Percentiles rank a stretch among this genome's conserved stretches.
Conservation (phyloP, 1,140 invertebrate genomes). For the Pinna nobilis region DNA sequence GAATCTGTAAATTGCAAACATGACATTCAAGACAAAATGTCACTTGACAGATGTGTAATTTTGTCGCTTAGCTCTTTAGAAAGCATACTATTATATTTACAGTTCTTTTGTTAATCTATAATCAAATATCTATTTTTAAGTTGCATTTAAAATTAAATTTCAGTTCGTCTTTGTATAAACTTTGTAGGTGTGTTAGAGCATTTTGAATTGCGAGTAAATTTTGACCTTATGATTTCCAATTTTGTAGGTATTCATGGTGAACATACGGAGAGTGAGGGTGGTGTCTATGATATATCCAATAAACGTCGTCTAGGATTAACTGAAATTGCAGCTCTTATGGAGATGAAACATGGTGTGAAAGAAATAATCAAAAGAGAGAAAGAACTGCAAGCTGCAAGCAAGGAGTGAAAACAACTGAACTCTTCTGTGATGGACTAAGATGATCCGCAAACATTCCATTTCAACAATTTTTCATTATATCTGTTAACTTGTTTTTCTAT, state of each 20-base stretch:
- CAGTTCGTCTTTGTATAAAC: background rate
- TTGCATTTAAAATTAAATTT: background rate
- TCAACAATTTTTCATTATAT: too few species aligned
- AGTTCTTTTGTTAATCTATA: too few species aligned
- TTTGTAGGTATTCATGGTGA: constrained; percentile 90
- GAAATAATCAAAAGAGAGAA: constrained; percentile 35
- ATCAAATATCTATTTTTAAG: background rate
- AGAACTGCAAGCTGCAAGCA: background rate
- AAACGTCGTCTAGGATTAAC: constrained; percentile 65
- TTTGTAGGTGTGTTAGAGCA: too few species aligned
- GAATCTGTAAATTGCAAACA: too few species aligned
- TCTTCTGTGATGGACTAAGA: too few species aligned
- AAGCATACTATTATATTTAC: too few species aligned
- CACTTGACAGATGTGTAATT: too few species aligned
- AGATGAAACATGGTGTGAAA: constrained; percentile 65
- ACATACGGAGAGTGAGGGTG: constrained; percentile 85
- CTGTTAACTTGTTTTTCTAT: too few species aligned
- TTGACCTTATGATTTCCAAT: background rate
- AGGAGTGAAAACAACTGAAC: background rate
- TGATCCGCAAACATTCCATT: too few species aligned
- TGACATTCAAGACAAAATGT: too few species aligned
- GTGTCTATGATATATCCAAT: constrained; percentile 71
- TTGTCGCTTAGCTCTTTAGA: too few species aligned
- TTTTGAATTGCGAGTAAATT: background rate
- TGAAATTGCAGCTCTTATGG: constrained; percentile 65